Base-by-base conservation (phyloP, 2,113 vertebrate genomes). In the Sminthopsis crassicaudata region DNA sequence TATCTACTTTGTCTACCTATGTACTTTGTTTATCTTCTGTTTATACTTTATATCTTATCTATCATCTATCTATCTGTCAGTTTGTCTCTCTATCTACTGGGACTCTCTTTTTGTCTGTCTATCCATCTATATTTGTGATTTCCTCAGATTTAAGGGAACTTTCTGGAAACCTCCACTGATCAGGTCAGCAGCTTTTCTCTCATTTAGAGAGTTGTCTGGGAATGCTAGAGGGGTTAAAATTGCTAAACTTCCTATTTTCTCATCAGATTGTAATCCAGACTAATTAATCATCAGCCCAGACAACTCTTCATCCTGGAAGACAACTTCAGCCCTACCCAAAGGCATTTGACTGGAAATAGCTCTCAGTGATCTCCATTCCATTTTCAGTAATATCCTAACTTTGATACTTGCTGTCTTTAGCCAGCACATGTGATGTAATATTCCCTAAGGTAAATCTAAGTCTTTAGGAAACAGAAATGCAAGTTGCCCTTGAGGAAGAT, bases 401-500 rank as follows among this genome's bases (percentile, higher is more conserved):
- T n/a, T 76, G 30, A 76, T 36, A 14, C 36, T n/a, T 7, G 5
- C 14, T 76, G 3, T 42, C 94, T 95, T 91, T 6, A 94, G 57
- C 95, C 93, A 96, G 92, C 96, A 51, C 90, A 91, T 67, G 89
- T 51, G 46, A 57, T 90, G 90, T 53, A 26, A 53, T 84, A 89
- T 95, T 96, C 90, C 90, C 91, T 50, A 93, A 92, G 92, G 93
- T 94, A 96, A 96, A 67, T 42, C 16, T 11, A 8, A 53, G 67
- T 93, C 46, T 91, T 30, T 91, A 42, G 89, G 48, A 6, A 19
- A 42, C 42, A 96, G 42, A 92, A 76, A 95, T 55, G 51, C 93
- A 60, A 52, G 94, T 93, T 96, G 94, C 93, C 91, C 92, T 92
- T 9, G 53, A 96, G 50, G 52, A 91, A 96, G 67, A 53, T 76